Evolutionary conservation across 2,113 vertebrate species (phyloP).

Genomic region (Phalacrocorax pelagicus): DNA sequence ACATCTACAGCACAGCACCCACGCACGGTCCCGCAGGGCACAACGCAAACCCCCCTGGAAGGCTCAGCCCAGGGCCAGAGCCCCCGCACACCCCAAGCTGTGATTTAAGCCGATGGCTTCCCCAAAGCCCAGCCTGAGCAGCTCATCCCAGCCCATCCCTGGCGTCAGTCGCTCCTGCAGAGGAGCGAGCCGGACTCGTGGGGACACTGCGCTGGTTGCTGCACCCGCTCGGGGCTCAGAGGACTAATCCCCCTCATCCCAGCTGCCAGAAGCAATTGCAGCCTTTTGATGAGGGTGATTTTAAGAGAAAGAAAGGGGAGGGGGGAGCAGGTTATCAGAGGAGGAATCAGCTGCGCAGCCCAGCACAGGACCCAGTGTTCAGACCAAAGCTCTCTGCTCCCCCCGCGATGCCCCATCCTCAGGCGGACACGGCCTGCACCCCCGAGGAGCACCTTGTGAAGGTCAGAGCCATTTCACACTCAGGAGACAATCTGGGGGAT

Average conservation of each 20-base stretch:
- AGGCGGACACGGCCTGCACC: rapidly evolving
- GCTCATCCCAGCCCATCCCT: neutral
- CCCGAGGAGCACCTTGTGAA: neutral
- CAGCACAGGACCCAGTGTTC: neutral
- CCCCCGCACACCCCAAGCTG: neutral
- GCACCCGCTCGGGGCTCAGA: neutral
- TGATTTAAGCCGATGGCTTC: no score
- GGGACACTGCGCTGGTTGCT: no score
- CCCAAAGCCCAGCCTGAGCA: neutral
- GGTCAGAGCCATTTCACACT: neutral
- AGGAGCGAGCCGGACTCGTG: rapidly evolving
- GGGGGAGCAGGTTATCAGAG: neutral
- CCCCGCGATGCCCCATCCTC: neutral
- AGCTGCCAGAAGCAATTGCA: no score
- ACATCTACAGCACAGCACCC: neutral
- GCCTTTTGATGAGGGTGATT: neutral
- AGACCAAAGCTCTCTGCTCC: neutral
- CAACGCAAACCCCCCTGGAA: neutral
- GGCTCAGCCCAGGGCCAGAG: no score
- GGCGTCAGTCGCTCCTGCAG: neutral
- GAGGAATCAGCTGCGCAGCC: rapidly evolving
- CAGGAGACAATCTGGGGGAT: neutral
- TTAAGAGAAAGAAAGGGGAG: neutral
- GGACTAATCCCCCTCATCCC: neutral
- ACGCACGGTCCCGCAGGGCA: neutral